Base-by-base conservation (phyloP, 2,797 vertebrate species). In the Rhinichthys osculus region DNA sequence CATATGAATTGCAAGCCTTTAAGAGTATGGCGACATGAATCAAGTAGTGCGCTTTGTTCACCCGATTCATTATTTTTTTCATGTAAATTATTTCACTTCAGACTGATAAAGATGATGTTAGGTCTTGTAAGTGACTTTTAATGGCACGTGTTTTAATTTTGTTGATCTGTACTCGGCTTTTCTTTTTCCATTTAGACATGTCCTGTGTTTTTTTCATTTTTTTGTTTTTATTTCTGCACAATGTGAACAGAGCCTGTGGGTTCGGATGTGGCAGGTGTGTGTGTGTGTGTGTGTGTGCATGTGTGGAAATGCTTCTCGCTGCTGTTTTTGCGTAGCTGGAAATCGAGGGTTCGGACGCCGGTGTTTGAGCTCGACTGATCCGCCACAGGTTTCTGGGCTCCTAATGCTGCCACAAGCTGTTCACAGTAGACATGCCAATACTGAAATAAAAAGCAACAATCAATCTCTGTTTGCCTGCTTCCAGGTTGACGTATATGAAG, bases 371-470 rank as follows among this genome's bases (percentile, higher is more conserved):
- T 90, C 11, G 35, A 77, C 90, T 80, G 90, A 88, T 77, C 90
- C 87, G 30, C 16, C 1, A 74, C 86, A 42, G 81, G 70, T 78
- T 87, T 67, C 84, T 78, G 87, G 96, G 94, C 95, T 96, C 94
- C 92, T 95, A 95, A 96, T 95, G 96, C 96, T 96, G 96, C 96
- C 96, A 96, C 96, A 95, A 97, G 96, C 96, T 97, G 94, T 97
- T 97, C 97, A 97, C 96, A 96, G 96, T 96, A 96, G 98, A 97
- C 96, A 98, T 96, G 97, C 97, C 97, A 99, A 98, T 97, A 97
- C 96, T 95, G 88, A 95, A 93, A 91, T 90, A 89, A 88, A 92
- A 87, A 72, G 76, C 83, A 87, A 87, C 42, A 80, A 87, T 84
- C 80, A 73, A 40, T 85, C 50, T 88, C 77, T 80, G 81, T 70